A percentile compares a stretch with the other conserved stretches of the same genome.
Evolutionary conservation across 2,113 vertebrate species (phyloP).

Genomic region (Motacilla alba): DNA sequence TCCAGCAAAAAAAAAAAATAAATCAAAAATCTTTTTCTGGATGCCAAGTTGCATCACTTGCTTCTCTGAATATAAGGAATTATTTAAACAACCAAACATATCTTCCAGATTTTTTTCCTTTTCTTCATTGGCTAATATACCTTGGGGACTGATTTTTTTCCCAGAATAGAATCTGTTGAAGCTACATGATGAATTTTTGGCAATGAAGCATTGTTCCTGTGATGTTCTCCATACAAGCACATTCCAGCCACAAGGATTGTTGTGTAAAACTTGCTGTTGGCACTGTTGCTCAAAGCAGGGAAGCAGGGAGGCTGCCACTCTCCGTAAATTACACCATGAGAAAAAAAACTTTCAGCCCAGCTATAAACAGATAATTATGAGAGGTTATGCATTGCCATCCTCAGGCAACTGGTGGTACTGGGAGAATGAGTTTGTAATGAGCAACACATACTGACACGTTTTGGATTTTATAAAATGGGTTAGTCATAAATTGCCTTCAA

Average conservation of each 20-base stretch:
- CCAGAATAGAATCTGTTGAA: background rate
- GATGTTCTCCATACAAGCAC: background rate
- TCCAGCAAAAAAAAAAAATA: background rate
- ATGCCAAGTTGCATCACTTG: background rate
- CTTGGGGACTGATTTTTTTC: background rate
- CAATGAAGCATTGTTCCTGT: background rate
- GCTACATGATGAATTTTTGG: background rate
- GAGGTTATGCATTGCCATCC: background rate
- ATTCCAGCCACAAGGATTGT: background rate
- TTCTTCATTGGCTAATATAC: background rate
- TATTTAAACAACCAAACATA: background rate
- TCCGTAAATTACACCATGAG: constrained; percentile 1
- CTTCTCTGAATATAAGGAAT: background rate
- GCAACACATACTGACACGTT: background rate
- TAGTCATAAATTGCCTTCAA: background rate
- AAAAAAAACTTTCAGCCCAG: constrained; percentile 15
- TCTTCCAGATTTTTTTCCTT: background rate
- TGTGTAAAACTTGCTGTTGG: background rate
- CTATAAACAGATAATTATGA: background rate
- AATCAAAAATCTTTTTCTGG: background rate
- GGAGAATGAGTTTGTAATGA: background rate
- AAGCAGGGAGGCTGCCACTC: background rate
- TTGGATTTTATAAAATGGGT: background rate
- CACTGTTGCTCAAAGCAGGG: background rate
- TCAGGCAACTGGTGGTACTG: background rate